A percentile compares a stretch with the other conserved stretches of the same genome.
Conservation (phyloP, 2,113 vertebrate species). For the Cariama cristata region DNA sequence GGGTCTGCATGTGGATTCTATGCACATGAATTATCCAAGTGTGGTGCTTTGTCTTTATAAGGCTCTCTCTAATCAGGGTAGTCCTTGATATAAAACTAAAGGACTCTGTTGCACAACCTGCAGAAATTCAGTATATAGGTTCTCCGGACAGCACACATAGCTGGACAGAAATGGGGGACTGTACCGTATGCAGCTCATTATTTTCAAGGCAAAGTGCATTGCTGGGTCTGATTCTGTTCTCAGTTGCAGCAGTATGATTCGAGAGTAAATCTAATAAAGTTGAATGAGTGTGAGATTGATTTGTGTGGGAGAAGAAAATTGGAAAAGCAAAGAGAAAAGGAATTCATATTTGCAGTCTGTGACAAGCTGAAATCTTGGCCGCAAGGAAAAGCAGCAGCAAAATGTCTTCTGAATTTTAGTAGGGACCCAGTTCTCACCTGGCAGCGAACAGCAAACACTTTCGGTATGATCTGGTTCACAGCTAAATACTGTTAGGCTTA, state of each 20-base stretch:
- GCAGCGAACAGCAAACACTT: background rate
- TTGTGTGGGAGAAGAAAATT: background rate
- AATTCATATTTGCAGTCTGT: background rate
- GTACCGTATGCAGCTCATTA: background rate
- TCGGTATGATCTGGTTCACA: background rate
- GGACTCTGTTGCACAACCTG: background rate
- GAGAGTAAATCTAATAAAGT: slow-evolving; percentile 8
- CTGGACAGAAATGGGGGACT: background rate
- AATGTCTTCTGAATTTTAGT: background rate
- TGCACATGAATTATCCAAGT: slow-evolving; percentile 12
- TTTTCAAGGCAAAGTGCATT: background rate
- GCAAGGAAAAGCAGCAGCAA: background rate
- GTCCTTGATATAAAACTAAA: background rate
- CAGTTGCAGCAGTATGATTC: background rate
- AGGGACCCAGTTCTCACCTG: background rate
- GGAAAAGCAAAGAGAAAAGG: background rate
- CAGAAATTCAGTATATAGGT: background rate
- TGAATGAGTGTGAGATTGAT: background rate
- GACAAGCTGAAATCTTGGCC: background rate
- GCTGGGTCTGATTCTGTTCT: slow-evolving; percentile 59
- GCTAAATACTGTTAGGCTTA: background rate
- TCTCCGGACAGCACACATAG: background rate
- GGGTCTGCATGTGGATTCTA: slow-evolving; percentile 27
- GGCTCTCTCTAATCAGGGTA: background rate
- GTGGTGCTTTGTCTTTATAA: slow-evolving; percentile 35